Base-by-base conservation (phyloP, 2,113 vertebrate genomes). In the Amphiprion ocellaris region DNA sequence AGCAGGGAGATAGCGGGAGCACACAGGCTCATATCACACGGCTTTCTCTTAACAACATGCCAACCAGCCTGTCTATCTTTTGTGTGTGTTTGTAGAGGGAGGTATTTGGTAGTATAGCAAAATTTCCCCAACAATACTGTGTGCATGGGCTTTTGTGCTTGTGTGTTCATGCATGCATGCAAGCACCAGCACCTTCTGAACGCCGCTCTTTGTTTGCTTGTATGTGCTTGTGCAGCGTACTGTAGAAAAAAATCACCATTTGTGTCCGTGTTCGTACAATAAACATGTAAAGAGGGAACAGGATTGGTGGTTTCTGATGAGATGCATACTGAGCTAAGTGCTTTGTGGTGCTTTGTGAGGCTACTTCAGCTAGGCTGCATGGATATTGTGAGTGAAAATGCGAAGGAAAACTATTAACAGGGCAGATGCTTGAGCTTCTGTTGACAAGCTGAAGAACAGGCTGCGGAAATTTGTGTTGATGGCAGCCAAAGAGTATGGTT, bases 141-240 rank as follows among this genome's bases (percentile, higher is more conserved):
- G 9, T 66, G 69, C 61, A 24, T 62, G 24, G 87, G 63, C 79
- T 61, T 88, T 85, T 88, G 77, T 85, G 37, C 12, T 61, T 23
- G 77, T 81, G 75, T 63, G 66, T 79, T 85, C 84, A 75, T 75
- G 70, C 63, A 75, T 75, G 70, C 63, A 21, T 69, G 63, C 6
- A n/a, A 52, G 64, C 23, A 67, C 79, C 56, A 84, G 90, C 81
- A 89, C 64, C 74, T 87, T 83, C 77, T 62, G 66, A 77, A 85
- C 28, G 12, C 33, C 0, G 24, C 73, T 80, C 74, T 84, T 89
- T 89, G 84, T 91, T 72, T 50, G 67, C 62, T 61, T 62, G 39
- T 60, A 9, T 69, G 63, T 79, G 69, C 58, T 64, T 80, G 67
- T 67, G 77, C 44, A 39, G 60, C 41, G 11, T 15, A 54, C 69